Percentiles rank a stretch among this genome's conserved stretches.
phyloP scores from a whole-genome alignment of 1,140 invertebrate genomes.

The Zelostemma sp. region DNA sequence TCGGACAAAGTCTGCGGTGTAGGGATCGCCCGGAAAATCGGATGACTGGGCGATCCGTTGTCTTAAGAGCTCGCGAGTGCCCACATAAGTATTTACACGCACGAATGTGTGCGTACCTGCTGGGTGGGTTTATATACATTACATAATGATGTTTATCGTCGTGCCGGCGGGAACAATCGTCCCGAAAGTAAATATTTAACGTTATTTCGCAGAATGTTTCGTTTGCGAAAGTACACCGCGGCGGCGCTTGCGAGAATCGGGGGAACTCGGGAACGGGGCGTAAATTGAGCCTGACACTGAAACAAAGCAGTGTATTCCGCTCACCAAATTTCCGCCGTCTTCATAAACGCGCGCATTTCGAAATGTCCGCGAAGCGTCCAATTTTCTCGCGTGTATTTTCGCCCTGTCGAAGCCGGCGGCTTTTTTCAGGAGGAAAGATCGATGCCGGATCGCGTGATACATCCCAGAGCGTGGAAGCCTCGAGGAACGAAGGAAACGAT shows the following conservation, averaged over 20 bases:
- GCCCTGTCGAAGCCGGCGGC: constrained; percentile 4
- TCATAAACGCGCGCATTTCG: background rate
- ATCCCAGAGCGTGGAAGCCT: background rate
- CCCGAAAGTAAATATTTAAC: constrained; percentile 70
- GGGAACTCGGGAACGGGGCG: constrained; percentile 27
- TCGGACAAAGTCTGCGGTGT: background rate
- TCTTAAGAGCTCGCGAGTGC: constrained; percentile 27
- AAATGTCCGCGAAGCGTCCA: background rate
- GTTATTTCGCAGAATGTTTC: constrained; percentile 71
- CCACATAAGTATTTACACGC: constrained; percentile 31
- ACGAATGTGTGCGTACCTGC: constrained; percentile 27
- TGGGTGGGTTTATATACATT: constrained; percentile 66
- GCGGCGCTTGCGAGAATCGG: constrained; percentile 20
- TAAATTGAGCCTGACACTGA: constrained; percentile 45
- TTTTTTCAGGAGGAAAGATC: constrained; percentile 10
- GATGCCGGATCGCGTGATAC: constrained; percentile 13
- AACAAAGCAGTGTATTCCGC: constrained; percentile 45
- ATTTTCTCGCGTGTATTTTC: constrained; percentile 21
- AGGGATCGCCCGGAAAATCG: constrained; percentile 8
- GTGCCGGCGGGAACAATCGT: constrained; percentile 66
- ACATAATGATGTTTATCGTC: constrained; percentile 71
- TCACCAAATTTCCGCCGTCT: constrained; percentile 32
- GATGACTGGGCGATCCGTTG: constrained; percentile 29
- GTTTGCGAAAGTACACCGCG: constrained; percentile 46
- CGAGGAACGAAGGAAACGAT: constrained; percentile 28